phyloP scores from a whole-genome alignment of 2,113 vertebrate species.

The Cochlearius cochlearius region DNA sequence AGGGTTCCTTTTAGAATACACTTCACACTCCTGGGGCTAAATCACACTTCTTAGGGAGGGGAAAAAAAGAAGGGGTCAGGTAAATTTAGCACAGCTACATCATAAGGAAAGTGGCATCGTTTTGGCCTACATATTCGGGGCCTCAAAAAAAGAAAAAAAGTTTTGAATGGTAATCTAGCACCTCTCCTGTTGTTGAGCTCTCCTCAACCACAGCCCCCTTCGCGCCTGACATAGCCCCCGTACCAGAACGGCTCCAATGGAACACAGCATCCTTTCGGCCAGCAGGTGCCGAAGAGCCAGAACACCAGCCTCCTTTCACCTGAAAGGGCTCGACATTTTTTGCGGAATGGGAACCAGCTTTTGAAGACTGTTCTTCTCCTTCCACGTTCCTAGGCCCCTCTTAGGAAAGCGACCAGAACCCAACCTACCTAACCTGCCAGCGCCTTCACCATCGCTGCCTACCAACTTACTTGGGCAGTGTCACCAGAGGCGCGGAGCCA shows the following conservation, averaged over 20 bases:
- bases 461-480: accelerated
- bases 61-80: not conserved
- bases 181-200: not conserved
- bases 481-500: accelerated
- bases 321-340: not conserved
- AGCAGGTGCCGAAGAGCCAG: not conserved
- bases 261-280: not conserved
- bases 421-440: not conserved
- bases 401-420: not conserved
- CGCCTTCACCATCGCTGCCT: accelerated
- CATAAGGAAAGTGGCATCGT: accelerated
- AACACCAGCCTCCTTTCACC: not conserved
- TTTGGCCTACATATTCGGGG: not conserved
- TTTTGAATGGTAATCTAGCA: not conserved
- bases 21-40: not conserved
- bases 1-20: not conserved
- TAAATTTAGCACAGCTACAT: not conserved
- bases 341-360: not conserved
- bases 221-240: accelerated
- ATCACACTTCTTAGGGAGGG: accelerated
- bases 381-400: not conserved
- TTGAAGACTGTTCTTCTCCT: not conserved
- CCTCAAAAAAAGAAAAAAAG: not conserved
- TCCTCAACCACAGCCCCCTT: not conserved
- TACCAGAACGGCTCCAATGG: not conserved